Evolutionary conservation across 2,797 vertebrate species (phyloP).

Genomic region (Pygocentrus nattereri): DNA sequence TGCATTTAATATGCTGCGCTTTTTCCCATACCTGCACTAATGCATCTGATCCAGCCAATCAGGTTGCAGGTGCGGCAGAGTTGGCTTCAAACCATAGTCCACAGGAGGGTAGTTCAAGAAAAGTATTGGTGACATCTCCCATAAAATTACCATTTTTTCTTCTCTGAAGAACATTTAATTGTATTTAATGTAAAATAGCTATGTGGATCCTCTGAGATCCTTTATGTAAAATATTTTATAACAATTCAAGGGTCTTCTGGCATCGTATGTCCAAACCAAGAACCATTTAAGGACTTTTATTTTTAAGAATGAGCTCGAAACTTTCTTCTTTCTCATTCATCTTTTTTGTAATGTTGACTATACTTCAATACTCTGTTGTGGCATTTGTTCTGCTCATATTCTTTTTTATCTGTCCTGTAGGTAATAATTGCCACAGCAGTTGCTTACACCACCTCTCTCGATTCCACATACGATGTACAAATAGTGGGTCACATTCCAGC

Average conservation of each 20-base stretch:
- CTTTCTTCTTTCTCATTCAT: background rate
- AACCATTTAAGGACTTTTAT: background rate
- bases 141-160: background rate
- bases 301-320: background rate
- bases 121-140: background rate
- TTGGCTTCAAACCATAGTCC: too few relatives aligned
- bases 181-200: too few relatives aligned
- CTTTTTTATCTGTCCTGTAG: constrained; percentile 66
- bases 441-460: constrained; percentile 85
- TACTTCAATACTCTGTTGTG: background rate
- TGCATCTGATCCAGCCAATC: background rate
- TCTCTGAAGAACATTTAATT: background rate
- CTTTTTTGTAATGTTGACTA: background rate
- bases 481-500: constrained; percentile 90
- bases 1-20: too few relatives aligned
- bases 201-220: background rate
- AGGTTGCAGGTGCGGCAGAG: too few relatives aligned
- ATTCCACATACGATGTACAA: constrained; percentile 84
- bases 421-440: constrained; percentile 88
- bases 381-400: background rate
- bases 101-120: background rate
- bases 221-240: background rate
- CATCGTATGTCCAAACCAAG: background rate
- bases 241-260: too few relatives aligned
- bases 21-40: too few relatives aligned